Conservation (phyloP, 53 echinoderm and acorn worm species). For the Antedon mediterranea region DNA sequence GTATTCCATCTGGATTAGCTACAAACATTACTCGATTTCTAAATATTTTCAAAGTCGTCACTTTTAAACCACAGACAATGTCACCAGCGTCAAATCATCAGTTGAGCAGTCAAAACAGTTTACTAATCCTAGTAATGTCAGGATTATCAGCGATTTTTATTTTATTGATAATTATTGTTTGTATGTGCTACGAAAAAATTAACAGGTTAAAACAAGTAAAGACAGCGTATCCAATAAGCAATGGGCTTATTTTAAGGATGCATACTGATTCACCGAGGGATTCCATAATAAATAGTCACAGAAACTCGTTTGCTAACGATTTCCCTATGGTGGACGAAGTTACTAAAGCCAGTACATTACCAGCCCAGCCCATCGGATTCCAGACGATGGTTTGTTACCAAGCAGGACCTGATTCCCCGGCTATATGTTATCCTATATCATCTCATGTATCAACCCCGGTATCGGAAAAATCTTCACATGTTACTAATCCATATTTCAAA, state of each 20-base stretch:
- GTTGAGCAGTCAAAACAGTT: background rate
- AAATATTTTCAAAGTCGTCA: background rate
- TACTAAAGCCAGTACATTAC: background rate
- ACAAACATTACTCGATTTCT: conserved; percentile 25
- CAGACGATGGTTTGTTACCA: background rate
- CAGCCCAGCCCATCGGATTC: background rate
- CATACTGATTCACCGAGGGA: background rate
- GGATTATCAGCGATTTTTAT: background rate
- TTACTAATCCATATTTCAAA: background rate
- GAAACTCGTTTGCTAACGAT: background rate
- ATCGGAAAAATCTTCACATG: background rate
- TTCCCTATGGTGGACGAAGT: background rate
- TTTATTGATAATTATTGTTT: background rate
- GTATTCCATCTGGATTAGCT: conserved; percentile 45
- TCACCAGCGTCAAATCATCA: background rate
- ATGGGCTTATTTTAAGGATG: background rate
- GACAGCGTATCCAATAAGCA: background rate
- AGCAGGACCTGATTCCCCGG: background rate
- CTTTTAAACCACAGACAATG: background rate
- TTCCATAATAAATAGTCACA: background rate
- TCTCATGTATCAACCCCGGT: background rate
- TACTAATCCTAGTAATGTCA: background rate
- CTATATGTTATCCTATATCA: background rate
- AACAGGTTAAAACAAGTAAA: background rate
- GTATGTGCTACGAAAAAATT: background rate